Evolutionary conservation across 2,888 invertebrate genomes (phyloP), one percentile per base, ranked within the genome.

Genomic region (Acronicta alni): DNA sequence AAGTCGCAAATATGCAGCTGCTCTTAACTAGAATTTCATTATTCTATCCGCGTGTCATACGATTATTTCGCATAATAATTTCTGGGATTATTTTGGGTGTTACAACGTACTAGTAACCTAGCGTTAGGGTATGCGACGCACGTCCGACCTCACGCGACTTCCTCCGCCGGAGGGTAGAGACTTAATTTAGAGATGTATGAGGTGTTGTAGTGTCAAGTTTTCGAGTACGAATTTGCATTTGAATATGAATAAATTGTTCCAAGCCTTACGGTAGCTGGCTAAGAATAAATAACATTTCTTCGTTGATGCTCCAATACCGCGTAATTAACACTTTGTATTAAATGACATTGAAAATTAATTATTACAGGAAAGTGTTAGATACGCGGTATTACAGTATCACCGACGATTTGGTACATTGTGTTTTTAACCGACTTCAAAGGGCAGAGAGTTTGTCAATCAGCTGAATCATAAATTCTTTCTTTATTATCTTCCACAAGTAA

Each of bases 31-130:
- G 35, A 46, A 48, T 43, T 65, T 62, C 35, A 75, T 63, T 77
- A 74, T 74, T 78, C 75, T 14, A 3, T 14, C 32, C 59, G 30
- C 66, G 66, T 47, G 16, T 53, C 53, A 35, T 55, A 39, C 59
- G 57, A 62, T 65, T 78, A 78, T 72, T 76, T 74, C 77, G 73
- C 73, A 73, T 77, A 61, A 48, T 64, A 68, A 73, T 76, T 47
- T 60, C 41, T 17, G n/a, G 59, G 52, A 63, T 67, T 72, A 72
- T 72, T 76, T 67, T 35, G 59, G 66, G 49, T 43, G 55, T 72
- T 49, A 48, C 39, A 20, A 35, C 46, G 66, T 56, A 51, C 53
- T 53, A 60, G 38, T 75, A 58, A 72, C 61, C 72, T 45, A 61
- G 32, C 41, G 47, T 17, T 18, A 51, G 14, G 17, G 32, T 66